Evolutionary conservation across 2,888 invertebrate genomes (phyloP).

Genomic region (Melanostoma scalare): DNA sequence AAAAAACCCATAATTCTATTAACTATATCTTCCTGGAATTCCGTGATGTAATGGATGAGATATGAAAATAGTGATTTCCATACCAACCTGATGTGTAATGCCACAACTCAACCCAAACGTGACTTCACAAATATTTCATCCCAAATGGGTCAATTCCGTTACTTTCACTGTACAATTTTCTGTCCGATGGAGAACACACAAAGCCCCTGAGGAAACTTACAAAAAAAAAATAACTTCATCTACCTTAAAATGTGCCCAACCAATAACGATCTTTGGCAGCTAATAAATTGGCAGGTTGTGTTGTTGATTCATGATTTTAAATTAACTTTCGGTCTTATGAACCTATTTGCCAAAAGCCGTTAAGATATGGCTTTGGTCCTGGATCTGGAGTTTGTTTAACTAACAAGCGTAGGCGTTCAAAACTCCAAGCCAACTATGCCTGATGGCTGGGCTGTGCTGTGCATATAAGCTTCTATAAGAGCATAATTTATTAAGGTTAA

Average conservation of each 20-base stretch:
- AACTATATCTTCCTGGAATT: slow-evolving; percentile 26
- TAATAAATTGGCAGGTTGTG: slow-evolving; percentile 65
- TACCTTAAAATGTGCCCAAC: slow-evolving; percentile 36
- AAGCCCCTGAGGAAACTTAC: slow-evolving; percentile 39
- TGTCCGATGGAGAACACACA: slow-evolving; percentile 10
- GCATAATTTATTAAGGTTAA: slow-evolving; percentile 65
- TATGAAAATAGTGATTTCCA: background rate
- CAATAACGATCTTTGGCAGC: slow-evolving; percentile 47
- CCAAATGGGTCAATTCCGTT: slow-evolving; percentile 40
- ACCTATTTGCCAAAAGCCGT: slow-evolving; percentile 14
- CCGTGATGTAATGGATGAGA: slow-evolving; percentile 37
- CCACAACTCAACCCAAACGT: slow-evolving; percentile 20
- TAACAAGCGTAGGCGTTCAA: slow-evolving; percentile 43
- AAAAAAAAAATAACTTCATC: slow-evolving; percentile 46
- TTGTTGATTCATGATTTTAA: slow-evolving; percentile 64
- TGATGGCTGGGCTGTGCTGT: slow-evolving; percentile 11
- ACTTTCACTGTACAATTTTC: slow-evolving; percentile 55
- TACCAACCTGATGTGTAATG: slow-evolving; percentile 18
- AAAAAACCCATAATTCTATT: background rate
- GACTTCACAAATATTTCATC: slow-evolving; percentile 39
- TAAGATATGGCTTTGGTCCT: slow-evolving; percentile 30
- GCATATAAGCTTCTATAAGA: slow-evolving; percentile 21
- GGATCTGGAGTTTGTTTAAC: slow-evolving; percentile 31
- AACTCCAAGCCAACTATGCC: background rate
- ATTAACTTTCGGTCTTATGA: slow-evolving; percentile 56